Base-by-base conservation (phyloP, 2,888 invertebrate species). In the Andrena praecox region DNA sequence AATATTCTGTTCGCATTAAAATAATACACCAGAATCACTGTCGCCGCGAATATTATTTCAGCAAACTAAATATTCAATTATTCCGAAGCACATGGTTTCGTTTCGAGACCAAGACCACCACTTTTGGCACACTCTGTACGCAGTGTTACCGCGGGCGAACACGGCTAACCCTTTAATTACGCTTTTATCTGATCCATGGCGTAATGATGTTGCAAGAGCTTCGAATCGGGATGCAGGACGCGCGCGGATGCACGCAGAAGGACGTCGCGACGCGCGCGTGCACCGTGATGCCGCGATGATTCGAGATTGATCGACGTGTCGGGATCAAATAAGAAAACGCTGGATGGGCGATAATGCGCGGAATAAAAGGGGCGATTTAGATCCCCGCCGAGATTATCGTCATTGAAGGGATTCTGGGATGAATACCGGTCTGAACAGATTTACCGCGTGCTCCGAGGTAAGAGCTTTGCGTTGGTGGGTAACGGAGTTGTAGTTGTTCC, bases 141-240 rank as follows among this genome's bases (percentile, higher is more conserved):
- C 24, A 27, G 12, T 4, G 4, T 56, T 27, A 83, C 77, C 82
- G 84, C 77, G 73, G 67, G 64, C 64, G 54, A 77, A 66, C 83
- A 87, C 86, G 85, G 87, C 84, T 79, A 87, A 84, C 87, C 90
- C 92, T 91, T 92, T 91, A 92, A 92, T 92, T 92, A 91, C 88
- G 89, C 85, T 89, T 91, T 92, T 91, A 92, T 92, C 92, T 90
- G 92, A 92, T 92, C 88, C 86, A 89, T 87, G 83, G 80, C 78
- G 84, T 89, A 90, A 91, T 90, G 91, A 91, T 88, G 89, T 91
- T 91, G 89, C 88, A 77, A 89, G 88, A 82, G 87, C 84, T 73
- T 74, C 79, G 73, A 87, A 90, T 88, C 88, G 85, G 86, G 86
- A 86, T 84, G 72, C 66, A 77, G 56, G 72, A 68, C 52, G 50